These are phyloP conservation scores for Zelleria hepariella DNA, from an alignment of 2,888 invertebrate genomes.

Conservation along the genomic window DNA sequence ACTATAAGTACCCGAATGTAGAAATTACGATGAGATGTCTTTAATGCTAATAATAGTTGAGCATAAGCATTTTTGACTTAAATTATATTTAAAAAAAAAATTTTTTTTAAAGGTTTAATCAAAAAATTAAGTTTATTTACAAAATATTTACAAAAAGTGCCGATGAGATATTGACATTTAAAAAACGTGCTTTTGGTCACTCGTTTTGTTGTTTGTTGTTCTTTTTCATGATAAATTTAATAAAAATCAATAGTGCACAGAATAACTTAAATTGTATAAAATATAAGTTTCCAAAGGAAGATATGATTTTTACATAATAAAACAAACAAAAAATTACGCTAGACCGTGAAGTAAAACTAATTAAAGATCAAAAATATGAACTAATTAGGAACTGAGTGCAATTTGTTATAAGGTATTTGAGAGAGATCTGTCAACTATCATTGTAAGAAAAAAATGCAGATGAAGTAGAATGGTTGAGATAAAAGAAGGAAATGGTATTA, in stretches of 20 bases:
- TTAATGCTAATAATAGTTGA: constrained; percentile 64
- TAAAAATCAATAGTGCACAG: background rate
- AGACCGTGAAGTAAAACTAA: constrained; percentile 47
- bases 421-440: constrained; percentile 49
- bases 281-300: background rate
- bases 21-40: background rate
- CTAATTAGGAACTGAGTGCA: constrained; percentile 71
- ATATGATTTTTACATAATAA: background rate
- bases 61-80: constrained; percentile 63
- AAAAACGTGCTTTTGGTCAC: constrained; percentile 57
- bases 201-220: constrained; percentile 17
- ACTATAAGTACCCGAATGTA: background rate
- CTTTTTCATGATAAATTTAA: background rate
- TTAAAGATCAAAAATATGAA: constrained; percentile 42
- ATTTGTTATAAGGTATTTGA: constrained; percentile 32
- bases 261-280: background rate
- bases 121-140: constrained; percentile 51
- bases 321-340: constrained; percentile 25
- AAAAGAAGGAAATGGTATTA: background rate
- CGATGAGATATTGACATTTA: constrained; percentile 25
- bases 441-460: constrained; percentile 59
- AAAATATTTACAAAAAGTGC: constrained; percentile 63
- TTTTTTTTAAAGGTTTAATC: constrained; percentile 37
- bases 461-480: constrained; percentile 26
- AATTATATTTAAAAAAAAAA: constrained; percentile 38